Percentiles rank a stretch among this genome's conserved stretches.
These are phyloP conservation scores for Camelus dromedarius DNA, from an alignment of 2,113 vertebrate species.

Conservation along the genomic window DNA sequence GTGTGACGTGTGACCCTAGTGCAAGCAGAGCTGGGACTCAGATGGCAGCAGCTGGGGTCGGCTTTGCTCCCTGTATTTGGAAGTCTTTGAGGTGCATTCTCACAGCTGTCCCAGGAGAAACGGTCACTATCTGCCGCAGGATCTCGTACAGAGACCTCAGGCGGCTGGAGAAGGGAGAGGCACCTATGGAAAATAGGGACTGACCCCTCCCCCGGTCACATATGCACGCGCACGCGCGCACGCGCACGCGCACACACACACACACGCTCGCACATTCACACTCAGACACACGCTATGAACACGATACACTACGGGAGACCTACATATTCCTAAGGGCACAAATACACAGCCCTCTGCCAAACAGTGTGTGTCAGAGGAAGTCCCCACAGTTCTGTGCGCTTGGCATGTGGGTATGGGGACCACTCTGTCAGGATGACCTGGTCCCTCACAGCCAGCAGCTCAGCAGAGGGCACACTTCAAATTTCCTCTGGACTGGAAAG, in stretches of 20 bases:
- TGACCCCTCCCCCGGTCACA: background rate
- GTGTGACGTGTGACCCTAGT: background rate
- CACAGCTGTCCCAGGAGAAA: background rate
- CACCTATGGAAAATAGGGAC: background rate
- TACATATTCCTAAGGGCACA: background rate
- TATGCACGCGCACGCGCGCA: too few relatives aligned
- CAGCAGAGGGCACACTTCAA: background rate
- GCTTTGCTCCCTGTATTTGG: background rate
- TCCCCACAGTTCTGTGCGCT: too few relatives aligned
- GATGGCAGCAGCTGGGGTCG: background rate
- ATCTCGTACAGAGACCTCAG: background rate
- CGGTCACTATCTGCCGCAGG: accelerated
- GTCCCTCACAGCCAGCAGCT: background rate
- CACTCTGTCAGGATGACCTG: background rate
- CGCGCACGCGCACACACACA: background rate
- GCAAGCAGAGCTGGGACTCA: background rate
- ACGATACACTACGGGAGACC: background rate
- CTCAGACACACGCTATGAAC: too few relatives aligned
- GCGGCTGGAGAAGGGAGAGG: background rate
- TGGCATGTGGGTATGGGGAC: too few relatives aligned
- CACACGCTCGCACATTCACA: too few relatives aligned
- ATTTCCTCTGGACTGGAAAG: background rate
- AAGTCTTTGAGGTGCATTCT: background rate
- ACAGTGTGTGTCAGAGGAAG: background rate
- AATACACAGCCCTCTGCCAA: background rate